A percentile compares a stretch with the other conserved stretches of the same genome.
Conservation (phyloP, 2,888 invertebrate species). For the Agrypnus murinus region DNA sequence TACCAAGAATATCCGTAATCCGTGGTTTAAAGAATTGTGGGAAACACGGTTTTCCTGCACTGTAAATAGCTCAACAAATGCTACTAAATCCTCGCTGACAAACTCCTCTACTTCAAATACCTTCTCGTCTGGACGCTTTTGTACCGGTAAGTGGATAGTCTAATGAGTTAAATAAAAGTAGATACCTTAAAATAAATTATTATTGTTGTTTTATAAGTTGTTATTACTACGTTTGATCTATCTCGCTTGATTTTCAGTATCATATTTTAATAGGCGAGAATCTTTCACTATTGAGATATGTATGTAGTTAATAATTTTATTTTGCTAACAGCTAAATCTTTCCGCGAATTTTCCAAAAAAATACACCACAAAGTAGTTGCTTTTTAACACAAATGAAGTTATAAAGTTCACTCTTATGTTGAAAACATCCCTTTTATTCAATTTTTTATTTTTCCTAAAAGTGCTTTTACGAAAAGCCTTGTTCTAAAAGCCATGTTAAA, state of each 20-base stretch:
- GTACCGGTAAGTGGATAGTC: conserved; percentile 60
- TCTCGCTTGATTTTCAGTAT: too few relatives aligned
- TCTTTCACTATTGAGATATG: too few relatives aligned
- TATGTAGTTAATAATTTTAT: too few relatives aligned
- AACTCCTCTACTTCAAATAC: conserved; percentile 20
- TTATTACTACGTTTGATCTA: too few relatives aligned
- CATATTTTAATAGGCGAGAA: too few relatives aligned
- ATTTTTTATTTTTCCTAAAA: conserved; percentile 15
- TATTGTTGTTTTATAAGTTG: too few relatives aligned
- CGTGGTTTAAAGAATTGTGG: conserved; percentile 87
- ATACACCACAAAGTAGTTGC: too few relatives aligned
- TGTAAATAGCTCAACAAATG: conserved; percentile 55
- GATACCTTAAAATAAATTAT: background rate
- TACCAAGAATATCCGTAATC: conserved; percentile 79
- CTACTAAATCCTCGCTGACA: conserved; percentile 28
- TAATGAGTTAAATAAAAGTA: conserved; percentile 17
- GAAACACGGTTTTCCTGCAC: conserved; percentile 81
- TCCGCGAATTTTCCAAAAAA: too few relatives aligned
- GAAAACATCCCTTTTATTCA: conserved; percentile 1
- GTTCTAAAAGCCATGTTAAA: background rate
- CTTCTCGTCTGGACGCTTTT: conserved; percentile 45
- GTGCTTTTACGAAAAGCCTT: conserved; percentile 7
- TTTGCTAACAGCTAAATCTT: too few relatives aligned
- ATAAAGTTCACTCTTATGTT: background rate
- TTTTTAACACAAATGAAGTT: background rate